Evolutionary conservation across 2,888 invertebrate genomes (phyloP).

Genomic region (Thymelicus acteon): DNA sequence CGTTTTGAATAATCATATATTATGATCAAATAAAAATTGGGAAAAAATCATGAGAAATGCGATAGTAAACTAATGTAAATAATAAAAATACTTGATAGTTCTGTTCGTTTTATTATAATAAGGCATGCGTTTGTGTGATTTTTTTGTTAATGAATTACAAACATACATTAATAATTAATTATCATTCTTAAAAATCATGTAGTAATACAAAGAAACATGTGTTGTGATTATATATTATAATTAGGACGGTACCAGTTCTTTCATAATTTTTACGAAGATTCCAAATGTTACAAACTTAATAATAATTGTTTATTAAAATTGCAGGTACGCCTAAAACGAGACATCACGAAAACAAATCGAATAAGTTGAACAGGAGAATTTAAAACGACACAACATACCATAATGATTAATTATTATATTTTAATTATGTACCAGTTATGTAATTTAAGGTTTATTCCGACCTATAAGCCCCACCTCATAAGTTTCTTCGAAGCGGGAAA

Average conservation of each 20-base stretch:
- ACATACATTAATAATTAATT: neutral
- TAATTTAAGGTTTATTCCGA: slow-evolving; percentile 55
- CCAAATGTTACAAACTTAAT: neutral
- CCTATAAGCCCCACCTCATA: slow-evolving; percentile 65
- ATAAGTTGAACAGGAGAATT: slow-evolving; percentile 56
- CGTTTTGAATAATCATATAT: too few species aligned
- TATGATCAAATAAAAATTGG: too few species aligned
- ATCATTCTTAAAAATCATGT: too few species aligned
- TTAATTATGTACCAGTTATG: slow-evolving; percentile 67
- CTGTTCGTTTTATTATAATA: neutral
- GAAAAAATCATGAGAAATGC: neutral
- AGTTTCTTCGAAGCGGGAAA: slow-evolving; percentile 10
- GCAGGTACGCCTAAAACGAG: slow-evolving; percentile 77
- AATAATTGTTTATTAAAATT: slow-evolving; percentile 44
- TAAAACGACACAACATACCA: slow-evolving; percentile 62
- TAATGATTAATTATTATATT: slow-evolving; percentile 44
- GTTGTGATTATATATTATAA: slow-evolving; percentile 27
- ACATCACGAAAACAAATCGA: slow-evolving; percentile 53
- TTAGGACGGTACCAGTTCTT: slow-evolving; percentile 39
- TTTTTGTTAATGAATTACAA: neutral
- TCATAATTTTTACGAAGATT: neutral
- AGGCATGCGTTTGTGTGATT: neutral
- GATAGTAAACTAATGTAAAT: neutral
- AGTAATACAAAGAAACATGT: neutral
- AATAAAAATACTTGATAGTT: neutral